Conservation (phyloP, 1,140 invertebrate genomes). For the Eueides isabella region DNA sequence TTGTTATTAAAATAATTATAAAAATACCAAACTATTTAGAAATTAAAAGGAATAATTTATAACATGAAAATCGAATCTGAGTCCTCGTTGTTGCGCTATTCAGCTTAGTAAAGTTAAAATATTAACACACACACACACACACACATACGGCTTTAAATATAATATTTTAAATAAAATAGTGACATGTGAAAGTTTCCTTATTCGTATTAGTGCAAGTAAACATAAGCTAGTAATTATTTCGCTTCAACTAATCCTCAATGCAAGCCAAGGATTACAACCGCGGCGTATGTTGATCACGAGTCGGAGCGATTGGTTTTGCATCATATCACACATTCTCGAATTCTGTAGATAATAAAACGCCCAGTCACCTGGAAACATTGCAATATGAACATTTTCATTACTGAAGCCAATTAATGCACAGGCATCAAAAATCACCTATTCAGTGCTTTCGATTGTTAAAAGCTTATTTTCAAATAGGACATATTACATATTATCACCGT, state of each 20-base stretch:
- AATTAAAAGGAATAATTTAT: no score
- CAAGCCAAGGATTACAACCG: slow-evolving; percentile 58
- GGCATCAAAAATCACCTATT: slow-evolving; percentile 3
- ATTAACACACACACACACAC: no score
- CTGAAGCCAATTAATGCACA: slow-evolving; percentile 64
- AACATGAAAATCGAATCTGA: no score
- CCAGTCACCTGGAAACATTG: slow-evolving; percentile 64
- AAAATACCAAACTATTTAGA: no score
- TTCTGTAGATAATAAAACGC: slow-evolving; percentile 55
- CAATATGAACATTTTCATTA: slow-evolving; percentile 53
- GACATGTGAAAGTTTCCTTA: not conserved
- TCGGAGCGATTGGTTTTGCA: slow-evolving; percentile 56
- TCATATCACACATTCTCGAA: slow-evolving; percentile 50
- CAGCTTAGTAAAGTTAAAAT: no score
- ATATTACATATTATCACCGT: not conserved
- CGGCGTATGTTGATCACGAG: slow-evolving; percentile 57
- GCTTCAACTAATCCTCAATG: slow-evolving; percentile 51
- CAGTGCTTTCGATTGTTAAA: not conserved
- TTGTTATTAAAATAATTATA: no score
- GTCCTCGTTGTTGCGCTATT: no score
- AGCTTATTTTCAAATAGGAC: not conserved
- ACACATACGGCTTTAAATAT: no score
- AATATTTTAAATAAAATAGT: not conserved
- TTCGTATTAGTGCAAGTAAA: slow-evolving; percentile 17
- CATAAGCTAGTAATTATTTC: slow-evolving; percentile 53